phyloP scores from a whole-genome alignment of 2,888 invertebrate species.

The Aricia artaxerxes region DNA sequence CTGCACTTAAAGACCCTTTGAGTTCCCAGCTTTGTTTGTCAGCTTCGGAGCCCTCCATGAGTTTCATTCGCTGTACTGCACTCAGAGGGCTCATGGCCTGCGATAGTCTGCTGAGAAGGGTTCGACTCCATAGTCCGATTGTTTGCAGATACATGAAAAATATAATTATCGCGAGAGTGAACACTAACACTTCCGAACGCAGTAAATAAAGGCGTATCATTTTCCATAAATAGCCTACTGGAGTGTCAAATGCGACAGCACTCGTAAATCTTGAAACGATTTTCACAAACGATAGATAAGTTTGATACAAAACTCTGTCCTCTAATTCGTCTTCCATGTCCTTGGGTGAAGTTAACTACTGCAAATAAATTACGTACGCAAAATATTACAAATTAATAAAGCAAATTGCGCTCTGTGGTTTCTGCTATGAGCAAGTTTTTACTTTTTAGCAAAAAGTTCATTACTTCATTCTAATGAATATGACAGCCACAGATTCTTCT shows the following conservation, averaged over 20 bases:
- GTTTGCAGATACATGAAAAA: slow-evolving; percentile 90
- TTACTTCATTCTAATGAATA: neutral
- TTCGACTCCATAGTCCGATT: slow-evolving; percentile 90
- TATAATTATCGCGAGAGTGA: slow-evolving; percentile 85
- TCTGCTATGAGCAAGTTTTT: neutral
- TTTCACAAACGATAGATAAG: slow-evolving; percentile 92
- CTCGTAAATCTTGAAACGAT: slow-evolving; percentile 90
- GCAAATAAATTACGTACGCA: slow-evolving; percentile 14
- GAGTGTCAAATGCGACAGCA: slow-evolving; percentile 88
- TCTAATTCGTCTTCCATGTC: slow-evolving; percentile 96
- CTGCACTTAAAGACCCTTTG: slow-evolving; percentile 87
- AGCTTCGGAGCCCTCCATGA: slow-evolving; percentile 77
- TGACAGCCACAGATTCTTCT: neutral
- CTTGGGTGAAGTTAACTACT: slow-evolving; percentile 42
- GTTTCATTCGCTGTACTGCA: slow-evolving; percentile 81
- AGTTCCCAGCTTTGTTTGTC: slow-evolving; percentile 87
- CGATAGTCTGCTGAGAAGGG: slow-evolving; percentile 85
- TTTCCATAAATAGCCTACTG: slow-evolving; percentile 88
- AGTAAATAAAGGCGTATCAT: slow-evolving; percentile 88
- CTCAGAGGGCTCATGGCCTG: slow-evolving; percentile 83
- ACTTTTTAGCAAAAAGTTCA: neutral
- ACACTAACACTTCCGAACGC: slow-evolving; percentile 89
- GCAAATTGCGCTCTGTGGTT: neutral
- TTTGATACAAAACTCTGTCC: slow-evolving; percentile 93
- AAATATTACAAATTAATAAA: slow-evolving; percentile 10